Evolutionary conservation across 1,140 invertebrate genomes (phyloP), one percentile per base, ranked within the genome.

Genomic region (Lepidurus couesii): DNA sequence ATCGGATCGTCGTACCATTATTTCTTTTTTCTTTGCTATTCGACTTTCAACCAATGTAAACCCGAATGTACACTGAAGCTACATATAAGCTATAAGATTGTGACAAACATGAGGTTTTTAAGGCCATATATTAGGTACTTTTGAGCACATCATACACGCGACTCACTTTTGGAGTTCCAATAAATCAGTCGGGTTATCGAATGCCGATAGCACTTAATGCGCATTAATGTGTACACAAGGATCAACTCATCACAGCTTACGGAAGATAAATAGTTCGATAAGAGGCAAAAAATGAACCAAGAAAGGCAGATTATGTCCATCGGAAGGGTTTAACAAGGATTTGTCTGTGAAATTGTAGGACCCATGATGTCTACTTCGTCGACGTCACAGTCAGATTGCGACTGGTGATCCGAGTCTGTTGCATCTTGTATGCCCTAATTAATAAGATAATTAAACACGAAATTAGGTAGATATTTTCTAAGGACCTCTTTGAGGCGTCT

Each of bases 401-500:
- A 65, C 21, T 65, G 53, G 6, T 65, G 53, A 21, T 65, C 53
- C 16, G 53, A 65, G 53, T 65, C 53, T 1, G 7, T 65, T 7
- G 9, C 53, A 21, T 65, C 53, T 65, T n/a, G 21, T 21, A 7
- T 65, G 53, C 53, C 53, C 53, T 65, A 65, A 65, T 65, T 9
- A 65, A 21, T 65, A 7, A n/a, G 53, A 7, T 34, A 34, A 4
- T 34, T 34, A 34, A 34, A 4, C 34, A 34, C 3, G 34, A 34
- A 34, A 34, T 34, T 34, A 4, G 34, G 4, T 34, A 34, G 34
- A 34, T 34, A 34, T 34, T 34, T 34, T 34, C 2, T 34, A 34
- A 34, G 3, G 3, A 81, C 80, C 79, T 85, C 84, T 43, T 82
- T 80, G 11, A 83, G 78, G 24, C 91, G 84, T 76, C 88, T 81